phyloP scores from a whole-genome alignment of 2,888 invertebrate species.

The Oasisia sp. region DNA sequence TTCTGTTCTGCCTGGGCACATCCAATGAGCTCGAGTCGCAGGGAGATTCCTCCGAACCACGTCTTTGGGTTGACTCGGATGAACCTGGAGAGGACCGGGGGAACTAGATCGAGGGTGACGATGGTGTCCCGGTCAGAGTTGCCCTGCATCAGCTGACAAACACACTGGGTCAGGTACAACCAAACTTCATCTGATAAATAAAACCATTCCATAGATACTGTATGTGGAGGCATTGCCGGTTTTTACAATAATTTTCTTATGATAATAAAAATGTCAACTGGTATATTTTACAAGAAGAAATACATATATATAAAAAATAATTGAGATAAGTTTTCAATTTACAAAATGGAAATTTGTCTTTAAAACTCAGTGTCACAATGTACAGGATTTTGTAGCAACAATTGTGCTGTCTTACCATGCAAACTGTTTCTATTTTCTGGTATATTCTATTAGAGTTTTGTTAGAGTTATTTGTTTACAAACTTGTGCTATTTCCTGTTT shows the following conservation, averaged over 20 bases:
- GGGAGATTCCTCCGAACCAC: slow-evolving; percentile 23
- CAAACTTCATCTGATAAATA: background rate
- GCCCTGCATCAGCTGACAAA: background rate
- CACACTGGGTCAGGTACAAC: background rate
- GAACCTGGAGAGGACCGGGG: slow-evolving; percentile 22
- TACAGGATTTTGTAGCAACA: too few relatives aligned
- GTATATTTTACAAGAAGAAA: background rate
- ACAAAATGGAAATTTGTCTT: background rate
- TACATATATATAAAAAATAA: background rate
- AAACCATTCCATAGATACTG: background rate
- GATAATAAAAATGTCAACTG: background rate
- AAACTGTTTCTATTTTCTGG: background rate
- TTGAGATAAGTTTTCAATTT: background rate
- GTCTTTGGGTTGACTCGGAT: slow-evolving; percentile 28
- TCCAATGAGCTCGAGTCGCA: slow-evolving; percentile 30
- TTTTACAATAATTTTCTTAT: background rate
- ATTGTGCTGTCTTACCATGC: too few relatives aligned
- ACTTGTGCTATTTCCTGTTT: background rate
- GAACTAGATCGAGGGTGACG: slow-evolving; percentile 21
- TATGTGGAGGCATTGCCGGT: background rate
- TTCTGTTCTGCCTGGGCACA: slow-evolving; percentile 32
- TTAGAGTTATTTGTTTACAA: background rate
- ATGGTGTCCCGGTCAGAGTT: slow-evolving; percentile 22
- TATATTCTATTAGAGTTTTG: background rate
- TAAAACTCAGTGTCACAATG: too few relatives aligned